Conservation (phyloP, 2,888 invertebrate species). For the Pseudococcus longispinus region DNA sequence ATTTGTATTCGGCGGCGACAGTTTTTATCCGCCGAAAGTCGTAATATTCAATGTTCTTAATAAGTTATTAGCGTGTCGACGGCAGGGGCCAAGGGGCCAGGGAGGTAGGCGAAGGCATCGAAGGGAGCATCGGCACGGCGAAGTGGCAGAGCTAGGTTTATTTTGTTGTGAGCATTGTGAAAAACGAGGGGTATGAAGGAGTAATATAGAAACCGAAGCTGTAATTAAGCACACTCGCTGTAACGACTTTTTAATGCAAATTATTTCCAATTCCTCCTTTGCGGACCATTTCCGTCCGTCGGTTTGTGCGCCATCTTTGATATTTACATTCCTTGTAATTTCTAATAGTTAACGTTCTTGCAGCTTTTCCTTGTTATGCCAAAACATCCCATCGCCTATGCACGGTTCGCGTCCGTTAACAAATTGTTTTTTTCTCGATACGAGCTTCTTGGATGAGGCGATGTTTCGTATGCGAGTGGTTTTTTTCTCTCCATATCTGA, state of each 20-base stretch:
- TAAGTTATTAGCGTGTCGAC: conserved; percentile 48
- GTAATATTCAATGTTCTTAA: conserved; percentile 50
- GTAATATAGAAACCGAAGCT: conserved; percentile 57
- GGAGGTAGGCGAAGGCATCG: neutral
- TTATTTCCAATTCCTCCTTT: conserved; percentile 57
- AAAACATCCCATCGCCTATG: conserved; percentile 5
- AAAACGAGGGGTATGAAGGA: conserved; percentile 44
- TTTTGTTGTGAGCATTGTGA: conserved; percentile 22
- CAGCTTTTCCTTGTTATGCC: conserved; percentile 49
- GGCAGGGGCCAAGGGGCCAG: conserved; percentile 7
- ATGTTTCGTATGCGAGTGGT: neutral
- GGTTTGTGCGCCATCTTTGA: conserved; percentile 53
- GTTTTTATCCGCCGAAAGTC: conserved; percentile 51
- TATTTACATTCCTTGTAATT: conserved; percentile 56
- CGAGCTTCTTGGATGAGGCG: neutral
- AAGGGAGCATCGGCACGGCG: neutral
- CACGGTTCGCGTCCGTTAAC: conserved; percentile 25
- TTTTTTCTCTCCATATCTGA: neutral
- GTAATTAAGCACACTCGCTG: conserved; percentile 57
- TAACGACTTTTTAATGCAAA: conserved; percentile 58
- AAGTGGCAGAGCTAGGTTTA: neutral
- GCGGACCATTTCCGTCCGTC: conserved; percentile 54
- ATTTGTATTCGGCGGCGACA: neutral
- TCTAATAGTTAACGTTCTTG: conserved; percentile 55
- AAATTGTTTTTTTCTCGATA: conserved; percentile 19